phyloP scores from a whole-genome alignment of 2,797 vertebrate genomes.

The Etheostoma nigrum region DNA sequence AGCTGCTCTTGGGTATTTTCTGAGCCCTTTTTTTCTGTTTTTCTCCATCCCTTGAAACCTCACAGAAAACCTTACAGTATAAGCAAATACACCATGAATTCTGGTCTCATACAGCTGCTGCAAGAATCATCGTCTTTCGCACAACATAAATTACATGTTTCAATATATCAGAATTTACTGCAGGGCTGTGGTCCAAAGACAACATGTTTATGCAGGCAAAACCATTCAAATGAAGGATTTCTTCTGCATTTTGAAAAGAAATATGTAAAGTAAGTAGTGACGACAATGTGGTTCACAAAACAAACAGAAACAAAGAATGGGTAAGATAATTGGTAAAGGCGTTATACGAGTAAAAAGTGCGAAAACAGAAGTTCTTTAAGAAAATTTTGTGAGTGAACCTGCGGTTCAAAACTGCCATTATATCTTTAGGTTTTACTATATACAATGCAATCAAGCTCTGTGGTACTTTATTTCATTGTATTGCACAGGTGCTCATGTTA shows the following conservation, averaged over 20 bases:
- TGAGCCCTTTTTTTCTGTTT: slow-evolving; percentile 5
- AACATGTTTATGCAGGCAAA: not conserved
- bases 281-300: not conserved
- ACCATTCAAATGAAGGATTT: not conserved
- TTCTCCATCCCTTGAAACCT: slow-evolving; percentile 40
- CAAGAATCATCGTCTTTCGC: slow-evolving; percentile 18
- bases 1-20: slow-evolving; percentile 49
- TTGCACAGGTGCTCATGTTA: not conserved
- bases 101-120: not conserved
- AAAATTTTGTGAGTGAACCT: not conserved
- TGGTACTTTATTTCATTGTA: not conserved
- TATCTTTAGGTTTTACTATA: not conserved
- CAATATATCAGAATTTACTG: not conserved
- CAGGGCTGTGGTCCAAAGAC: not conserved
- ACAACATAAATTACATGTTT: not conserved
- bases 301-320: not conserved
- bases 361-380: not conserved
- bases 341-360: not conserved
- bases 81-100: slow-evolving; percentile 38
- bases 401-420: not conserved
- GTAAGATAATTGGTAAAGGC: too few relatives aligned
- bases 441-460: not conserved
- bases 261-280: not conserved
- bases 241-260: slow-evolving; percentile 25
- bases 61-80: slow-evolving; percentile 21